Base-by-base conservation (phyloP, 1,140 invertebrate species). In the Elymnias hypermnestra region DNA sequence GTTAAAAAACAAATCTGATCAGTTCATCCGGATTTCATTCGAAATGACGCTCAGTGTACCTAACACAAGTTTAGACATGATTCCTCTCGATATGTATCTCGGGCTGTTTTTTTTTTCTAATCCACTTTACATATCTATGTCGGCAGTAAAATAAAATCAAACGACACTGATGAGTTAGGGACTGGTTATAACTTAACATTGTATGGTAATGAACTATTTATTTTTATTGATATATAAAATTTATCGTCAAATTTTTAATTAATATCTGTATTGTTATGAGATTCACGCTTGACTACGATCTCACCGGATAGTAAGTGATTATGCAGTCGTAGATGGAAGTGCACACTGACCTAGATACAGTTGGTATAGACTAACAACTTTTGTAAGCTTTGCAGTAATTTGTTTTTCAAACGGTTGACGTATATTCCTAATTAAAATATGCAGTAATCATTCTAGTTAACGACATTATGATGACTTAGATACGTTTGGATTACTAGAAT, bases 21-120 rank as follows among this genome's bases (percentile, higher is more conserved):
- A 55, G 54, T 70, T 72, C 72, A 73, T 71, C 67, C 68, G 75
- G 72, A 76, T 72, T 66, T 66, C 55, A 72, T 66, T 43, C 49
- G 51, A 57, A 13, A 63, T 81, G 73, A 81, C 62, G 64, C 48
- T 57, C 63, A 55, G 62, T 52, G 38, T 64, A 66, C 47, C 62
- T 45, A 38, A 56, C 66, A 75, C 81, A 78, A 69, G 78, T 81
- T 75, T 63, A 57, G 56, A 84, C 76, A 72, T 74, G 76, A 81
- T 69, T 68, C 62, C 51, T n/a, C 57, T 56, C 40, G 61, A 72
- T 66, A 48, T 42, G 56, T 64, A 68, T 68, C 62, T 58, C 53
- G 37, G 59, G 19, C 6, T 21, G 43, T 56, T 64, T 63, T 67
- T 74, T 69, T 63, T 40, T 54, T 37, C 43, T 55, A 64, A 68